These are phyloP conservation scores for Tokudaia tokunoshimensis DNA, from an alignment of 2,797 vertebrate species.

Conservation along the genomic window DNA sequence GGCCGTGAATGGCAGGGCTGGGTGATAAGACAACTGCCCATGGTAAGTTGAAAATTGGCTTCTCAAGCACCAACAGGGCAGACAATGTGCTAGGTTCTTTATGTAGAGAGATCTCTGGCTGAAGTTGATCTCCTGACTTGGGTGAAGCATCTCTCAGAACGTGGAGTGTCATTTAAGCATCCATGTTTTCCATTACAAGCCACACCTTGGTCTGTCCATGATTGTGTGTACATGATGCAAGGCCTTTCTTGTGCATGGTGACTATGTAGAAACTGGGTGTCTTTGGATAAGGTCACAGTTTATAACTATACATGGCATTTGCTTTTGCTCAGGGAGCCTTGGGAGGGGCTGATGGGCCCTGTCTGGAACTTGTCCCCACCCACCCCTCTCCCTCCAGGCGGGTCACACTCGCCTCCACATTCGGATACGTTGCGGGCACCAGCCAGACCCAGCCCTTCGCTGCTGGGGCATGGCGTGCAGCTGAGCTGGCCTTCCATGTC, in stretches of 20 bases:
- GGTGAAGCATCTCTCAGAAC: not conserved
- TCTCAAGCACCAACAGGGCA: not conserved
- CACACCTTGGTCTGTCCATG: rapidly evolving
- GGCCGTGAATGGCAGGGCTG: not conserved
- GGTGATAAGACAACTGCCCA: not conserved
- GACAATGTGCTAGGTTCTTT: not conserved
- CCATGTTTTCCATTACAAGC: rapidly evolving
- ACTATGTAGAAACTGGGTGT: rapidly evolving
- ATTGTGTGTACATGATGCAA: rapidly evolving
- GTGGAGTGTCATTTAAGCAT: not conserved
- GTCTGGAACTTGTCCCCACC: rapidly evolving
- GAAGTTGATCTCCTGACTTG: not conserved
- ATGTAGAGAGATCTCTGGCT: not conserved
- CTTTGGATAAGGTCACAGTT: not conserved
- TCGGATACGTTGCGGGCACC: slow-evolving; percentile 96
- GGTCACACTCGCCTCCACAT: slow-evolving; percentile 93
- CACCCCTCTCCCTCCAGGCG: not conserved
- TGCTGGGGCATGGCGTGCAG: slow-evolving; percentile 96
- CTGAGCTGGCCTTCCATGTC: slow-evolving; percentile 94
- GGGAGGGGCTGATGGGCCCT: rapidly evolving
- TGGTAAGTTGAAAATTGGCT: not conserved
- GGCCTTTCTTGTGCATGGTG: not conserved
- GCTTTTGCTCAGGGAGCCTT: not conserved
- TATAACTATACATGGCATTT: rapidly evolving
- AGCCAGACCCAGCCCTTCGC: slow-evolving; percentile 90